Evolutionary conservation across 2,888 invertebrate species (phyloP).

Genomic region (Xestia xanthographa): DNA sequence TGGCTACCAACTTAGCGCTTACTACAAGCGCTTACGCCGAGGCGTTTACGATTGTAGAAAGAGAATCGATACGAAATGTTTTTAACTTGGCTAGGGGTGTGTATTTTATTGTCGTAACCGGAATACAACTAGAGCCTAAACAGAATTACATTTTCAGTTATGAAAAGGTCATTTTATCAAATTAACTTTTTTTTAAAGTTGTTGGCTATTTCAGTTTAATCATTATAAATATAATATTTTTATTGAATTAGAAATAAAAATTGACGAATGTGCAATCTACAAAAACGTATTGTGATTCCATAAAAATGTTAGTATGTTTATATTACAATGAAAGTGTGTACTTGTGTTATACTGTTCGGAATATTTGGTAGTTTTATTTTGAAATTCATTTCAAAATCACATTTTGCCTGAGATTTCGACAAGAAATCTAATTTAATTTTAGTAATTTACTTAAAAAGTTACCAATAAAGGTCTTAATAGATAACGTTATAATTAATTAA

Average conservation of each 20-base stretch:
- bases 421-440: neutral
- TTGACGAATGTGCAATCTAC: neutral
- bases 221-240: neutral
- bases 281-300: conserved; percentile 18
- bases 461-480: neutral
- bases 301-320: conserved; percentile 33
- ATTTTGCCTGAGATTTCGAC: neutral
- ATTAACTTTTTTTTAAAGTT: too few species aligned
- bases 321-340: conserved; percentile 42
- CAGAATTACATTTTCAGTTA: too few species aligned
- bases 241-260: conserved; percentile 22
- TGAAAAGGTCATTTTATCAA: too few species aligned
- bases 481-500: neutral
- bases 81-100: too few species aligned
- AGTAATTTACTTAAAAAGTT: neutral
- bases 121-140: too few species aligned
- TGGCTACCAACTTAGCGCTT: too few species aligned
- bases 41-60: too few species aligned
- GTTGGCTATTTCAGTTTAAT: neutral
- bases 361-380: conserved; percentile 36
- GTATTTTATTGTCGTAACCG: too few species aligned
- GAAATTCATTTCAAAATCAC: neutral
- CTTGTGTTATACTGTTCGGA: conserved; percentile 25
- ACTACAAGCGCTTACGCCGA: too few species aligned
- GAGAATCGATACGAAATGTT: too few species aligned